Evolutionary conservation across 2,797 vertebrate species (phyloP).

Genomic region (Eulemur albifrons): DNA sequence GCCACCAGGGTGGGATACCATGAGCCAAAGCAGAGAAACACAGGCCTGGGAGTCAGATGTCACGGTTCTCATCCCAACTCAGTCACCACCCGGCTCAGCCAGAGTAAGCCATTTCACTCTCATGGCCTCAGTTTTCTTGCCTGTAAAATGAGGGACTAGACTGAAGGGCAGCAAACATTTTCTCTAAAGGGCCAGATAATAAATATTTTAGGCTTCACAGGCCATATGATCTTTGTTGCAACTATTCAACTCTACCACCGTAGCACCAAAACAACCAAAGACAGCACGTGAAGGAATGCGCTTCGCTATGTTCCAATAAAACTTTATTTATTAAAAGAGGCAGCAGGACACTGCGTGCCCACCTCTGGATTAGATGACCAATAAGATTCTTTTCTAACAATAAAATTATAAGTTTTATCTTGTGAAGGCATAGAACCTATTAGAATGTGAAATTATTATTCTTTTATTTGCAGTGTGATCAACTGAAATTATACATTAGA

Average conservation of each 20-base stretch:
- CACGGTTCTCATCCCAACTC: background rate
- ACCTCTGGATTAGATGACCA: background rate
- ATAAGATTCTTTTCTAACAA: background rate
- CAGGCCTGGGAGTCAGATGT: background rate
- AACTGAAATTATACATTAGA: background rate
- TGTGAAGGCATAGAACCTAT: background rate
- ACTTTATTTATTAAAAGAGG: conserved; percentile 13
- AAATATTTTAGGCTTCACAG: background rate
- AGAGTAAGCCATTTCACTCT: background rate
- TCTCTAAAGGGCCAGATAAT: background rate
- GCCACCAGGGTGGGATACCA: too few relatives aligned
- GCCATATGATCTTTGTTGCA: background rate
- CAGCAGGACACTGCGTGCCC: background rate
- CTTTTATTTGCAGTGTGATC: background rate
- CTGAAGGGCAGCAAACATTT: background rate
- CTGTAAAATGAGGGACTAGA: background rate
- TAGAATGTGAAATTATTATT: background rate
- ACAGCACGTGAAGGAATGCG: background rate
- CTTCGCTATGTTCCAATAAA: background rate
- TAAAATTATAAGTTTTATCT: background rate
- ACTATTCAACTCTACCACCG: background rate
- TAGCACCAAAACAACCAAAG: background rate
- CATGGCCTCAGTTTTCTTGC: background rate
- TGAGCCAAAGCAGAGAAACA: background rate
- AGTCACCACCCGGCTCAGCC: background rate